A percentile compares a stretch with the other conserved stretches of the same genome.
phyloP scores from a whole-genome alignment of 2,888 invertebrate species.

The Acrobasis repandana region DNA sequence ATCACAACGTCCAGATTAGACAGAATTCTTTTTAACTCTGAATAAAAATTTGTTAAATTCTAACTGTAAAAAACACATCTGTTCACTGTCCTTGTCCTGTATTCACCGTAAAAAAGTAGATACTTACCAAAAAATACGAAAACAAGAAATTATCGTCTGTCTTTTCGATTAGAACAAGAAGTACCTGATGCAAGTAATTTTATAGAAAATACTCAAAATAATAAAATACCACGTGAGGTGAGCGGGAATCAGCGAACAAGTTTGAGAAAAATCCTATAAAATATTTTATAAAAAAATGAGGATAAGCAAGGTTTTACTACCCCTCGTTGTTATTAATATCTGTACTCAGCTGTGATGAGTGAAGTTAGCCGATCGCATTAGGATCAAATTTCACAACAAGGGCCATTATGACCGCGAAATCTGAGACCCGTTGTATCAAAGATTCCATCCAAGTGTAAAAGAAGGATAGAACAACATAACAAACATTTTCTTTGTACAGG shows the following conservation, averaged over 20 bases:
- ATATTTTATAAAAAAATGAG: background rate
- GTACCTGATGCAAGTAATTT: no score
- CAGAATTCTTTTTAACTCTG: no score
- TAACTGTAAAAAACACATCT: no score
- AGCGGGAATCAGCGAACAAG: no score
- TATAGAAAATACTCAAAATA: no score
- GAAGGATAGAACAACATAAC: conserved; percentile 25
- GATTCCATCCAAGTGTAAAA: conserved; percentile 1
- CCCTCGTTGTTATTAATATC: background rate
- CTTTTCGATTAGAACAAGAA: no score
- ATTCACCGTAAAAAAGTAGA: background rate
- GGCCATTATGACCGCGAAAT: conserved; percentile 38
- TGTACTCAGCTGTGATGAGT: background rate
- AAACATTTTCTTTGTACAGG: background rate
- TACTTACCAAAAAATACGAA: background rate
- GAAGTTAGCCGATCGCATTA: background rate
- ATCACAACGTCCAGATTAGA: no score
- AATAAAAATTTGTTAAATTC: no score
- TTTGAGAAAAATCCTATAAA: background rate
- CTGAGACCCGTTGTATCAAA: conserved; percentile 34
- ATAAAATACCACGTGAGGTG: no score
- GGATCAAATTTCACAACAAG: conserved; percentile 21
- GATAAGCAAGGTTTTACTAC: background rate
- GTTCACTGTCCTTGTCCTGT: no score
- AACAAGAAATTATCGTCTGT: no score